Evolutionary conservation across 2,888 invertebrate species (phyloP), one percentile per base, ranked within the genome.

Genomic region (Agrenia bidenticulata): DNA sequence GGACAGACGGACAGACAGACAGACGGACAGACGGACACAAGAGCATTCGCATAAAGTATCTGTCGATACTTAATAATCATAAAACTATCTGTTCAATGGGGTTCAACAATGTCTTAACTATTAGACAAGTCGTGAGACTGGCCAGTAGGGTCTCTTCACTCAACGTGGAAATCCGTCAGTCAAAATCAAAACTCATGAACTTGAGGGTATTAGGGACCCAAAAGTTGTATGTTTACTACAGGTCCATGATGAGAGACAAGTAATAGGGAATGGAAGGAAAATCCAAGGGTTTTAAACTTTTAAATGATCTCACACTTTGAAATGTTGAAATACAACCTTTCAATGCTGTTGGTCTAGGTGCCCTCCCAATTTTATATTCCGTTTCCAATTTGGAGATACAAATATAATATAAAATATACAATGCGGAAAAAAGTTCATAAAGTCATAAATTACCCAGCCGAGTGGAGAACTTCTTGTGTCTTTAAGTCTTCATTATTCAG

Each of bases 341-440:
- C 62, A 45, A 42, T 53, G 62, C 56, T 62, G 63, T 58, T 58
- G 63, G 63, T 63, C 63, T 2, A 37, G 57, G 41, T 57, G 57
- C 57, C 54, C 39, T 57, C 57, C 57, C 23, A 11, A 4, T 7
- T 27, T 54, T 60, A 50, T 21, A 17, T 42, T 45, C 21, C 42
- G 23, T 56, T 17, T 39, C 41, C 17, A 58, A 24, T 60, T 32
- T 23, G 42, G 11, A 32, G 5, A 11, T 32, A 32, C 32, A 11
- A 11, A 11, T 32, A 32, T 32, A 32, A 32, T 32, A 32, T 32
- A 17, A 64, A 55, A 15, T 51, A 13, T 54, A 54, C n/a, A 54
- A 32, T 32, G 51, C 7, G 21, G 54, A 17, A 41, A 53, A 59
- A 64, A 59, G 59, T 53, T 59, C 64, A 64, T 64, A 54, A 64